phyloP scores from a whole-genome alignment of 1,140 invertebrate genomes.

The Rhyacophila brunnea region DNA sequence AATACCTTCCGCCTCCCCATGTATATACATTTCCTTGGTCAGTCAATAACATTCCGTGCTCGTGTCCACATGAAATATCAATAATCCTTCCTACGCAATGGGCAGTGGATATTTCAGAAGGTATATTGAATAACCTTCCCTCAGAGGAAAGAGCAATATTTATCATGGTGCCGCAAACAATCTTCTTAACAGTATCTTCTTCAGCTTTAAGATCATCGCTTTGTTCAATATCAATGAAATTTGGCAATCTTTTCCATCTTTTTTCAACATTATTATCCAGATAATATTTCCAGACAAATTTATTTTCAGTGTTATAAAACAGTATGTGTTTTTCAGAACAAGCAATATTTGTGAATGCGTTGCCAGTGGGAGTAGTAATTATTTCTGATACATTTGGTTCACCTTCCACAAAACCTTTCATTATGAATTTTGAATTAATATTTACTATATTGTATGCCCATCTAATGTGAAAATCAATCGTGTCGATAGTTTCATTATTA shows the following conservation, averaged over 20 bases:
- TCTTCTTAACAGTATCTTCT: conserved; percentile 40
- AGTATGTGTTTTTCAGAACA: conserved; percentile 27
- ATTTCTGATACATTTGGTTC: conserved; percentile 2
- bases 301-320: conserved; percentile 25
- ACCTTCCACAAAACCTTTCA: conserved; percentile 24
- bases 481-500: conserved; percentile 5
- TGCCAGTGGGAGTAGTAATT: conserved; percentile 8
- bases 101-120: conserved; percentile 56
- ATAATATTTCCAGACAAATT: conserved; percentile 28
- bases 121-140: conserved; percentile 61
- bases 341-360: conserved; percentile 8
- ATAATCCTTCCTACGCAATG: conserved; percentile 55
- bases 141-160: conserved; percentile 49
- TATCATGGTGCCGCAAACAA: conserved; percentile 47
- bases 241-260: conserved; percentile 22
- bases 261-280: conserved; percentile 20
- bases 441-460: conserved; percentile 27
- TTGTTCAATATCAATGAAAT: conserved; percentile 22
- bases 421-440: conserved; percentile 20
- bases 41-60: conserved; percentile 74
- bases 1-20: conserved; percentile 79
- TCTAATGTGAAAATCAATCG: conserved; percentile 16
- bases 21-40: conserved; percentile 71
- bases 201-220: not conserved
- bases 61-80: conserved; percentile 73